Evolutionary conservation across 2,797 vertebrate species (phyloP).

Genomic region (Sebastes jordani): DNA sequence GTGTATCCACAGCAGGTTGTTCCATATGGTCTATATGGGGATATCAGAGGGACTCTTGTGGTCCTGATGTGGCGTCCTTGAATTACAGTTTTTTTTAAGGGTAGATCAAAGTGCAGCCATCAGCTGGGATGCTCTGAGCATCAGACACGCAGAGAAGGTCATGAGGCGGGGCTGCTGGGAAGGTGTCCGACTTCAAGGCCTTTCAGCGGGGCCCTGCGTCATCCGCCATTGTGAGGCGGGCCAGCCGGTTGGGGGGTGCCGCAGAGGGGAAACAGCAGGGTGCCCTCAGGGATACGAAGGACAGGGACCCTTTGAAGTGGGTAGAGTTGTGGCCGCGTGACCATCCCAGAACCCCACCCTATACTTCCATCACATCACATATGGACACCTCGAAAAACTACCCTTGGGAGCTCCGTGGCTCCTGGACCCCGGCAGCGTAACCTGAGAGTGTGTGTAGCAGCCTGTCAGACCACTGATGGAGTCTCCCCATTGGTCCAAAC

Average conservation of each 20-base stretch:
- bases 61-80: constrained; percentile 44
- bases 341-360: constrained; percentile 52
- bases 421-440: constrained; percentile 57
- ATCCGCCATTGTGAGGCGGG: constrained; percentile 34
- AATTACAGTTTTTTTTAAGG: constrained; percentile 41
- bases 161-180: constrained; percentile 28
- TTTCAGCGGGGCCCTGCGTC: constrained; percentile 25
- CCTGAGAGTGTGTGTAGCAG: constrained; percentile 65
- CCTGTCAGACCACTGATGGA: constrained; percentile 60
- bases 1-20: not conserved
- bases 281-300: constrained; percentile 53
- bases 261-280: constrained; percentile 44
- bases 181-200: constrained; percentile 74
- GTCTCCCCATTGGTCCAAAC: constrained; percentile 68
- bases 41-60: not conserved
- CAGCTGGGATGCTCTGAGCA: constrained; percentile 57
- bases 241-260: constrained; percentile 4
- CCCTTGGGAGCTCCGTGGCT: constrained; percentile 40
- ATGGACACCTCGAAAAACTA: constrained; percentile 60
- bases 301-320: constrained; percentile 69
- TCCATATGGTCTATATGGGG: constrained; percentile 62
- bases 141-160: constrained; percentile 50
- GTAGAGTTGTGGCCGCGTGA: constrained; percentile 35
- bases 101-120: constrained; percentile 65
- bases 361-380: constrained; percentile 59